Evolutionary conservation across 2,113 vertebrate species (phyloP).

Genomic region (Cavia porcellus): DNA sequence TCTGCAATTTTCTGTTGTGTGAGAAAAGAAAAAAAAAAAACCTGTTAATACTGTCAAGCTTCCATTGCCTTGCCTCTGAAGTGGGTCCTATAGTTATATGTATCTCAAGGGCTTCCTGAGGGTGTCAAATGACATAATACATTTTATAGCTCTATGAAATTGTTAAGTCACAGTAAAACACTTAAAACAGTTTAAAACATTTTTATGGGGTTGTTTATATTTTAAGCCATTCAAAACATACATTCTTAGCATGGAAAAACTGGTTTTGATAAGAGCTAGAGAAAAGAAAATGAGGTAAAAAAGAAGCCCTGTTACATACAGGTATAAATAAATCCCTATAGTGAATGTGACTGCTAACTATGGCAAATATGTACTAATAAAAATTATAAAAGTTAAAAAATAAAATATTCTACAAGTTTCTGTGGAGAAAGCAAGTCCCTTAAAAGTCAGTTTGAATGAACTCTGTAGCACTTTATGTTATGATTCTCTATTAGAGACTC

Average conservation of each 20-base stretch:
- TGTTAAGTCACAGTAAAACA: not conserved
- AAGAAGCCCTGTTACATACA: not conserved
- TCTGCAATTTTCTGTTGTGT: not conserved
- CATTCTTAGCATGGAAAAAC: not conserved
- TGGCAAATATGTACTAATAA: not conserved
- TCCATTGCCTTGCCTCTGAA: not conserved
- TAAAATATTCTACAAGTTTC: not conserved
- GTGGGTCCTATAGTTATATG: not conserved
- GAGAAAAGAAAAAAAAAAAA: not conserved
- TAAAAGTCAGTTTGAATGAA: not conserved
- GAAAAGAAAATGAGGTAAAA: not conserved
- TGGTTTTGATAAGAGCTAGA: not conserved
- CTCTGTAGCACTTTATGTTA: not conserved
- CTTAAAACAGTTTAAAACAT: slow-evolving; percentile 8
- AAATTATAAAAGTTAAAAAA: not conserved
- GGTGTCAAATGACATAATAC: not conserved
- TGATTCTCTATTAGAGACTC: not conserved
- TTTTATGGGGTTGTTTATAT: not conserved
- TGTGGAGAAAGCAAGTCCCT: not conserved
- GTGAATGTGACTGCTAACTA: not conserved
- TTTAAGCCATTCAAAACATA: not conserved
- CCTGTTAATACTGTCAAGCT: not conserved
- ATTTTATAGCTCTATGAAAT: not conserved
- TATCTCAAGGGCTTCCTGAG: not conserved
- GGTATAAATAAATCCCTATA: not conserved